phyloP scores from a whole-genome alignment of 2,797 vertebrate genomes.

The Champsocephalus esox region DNA sequence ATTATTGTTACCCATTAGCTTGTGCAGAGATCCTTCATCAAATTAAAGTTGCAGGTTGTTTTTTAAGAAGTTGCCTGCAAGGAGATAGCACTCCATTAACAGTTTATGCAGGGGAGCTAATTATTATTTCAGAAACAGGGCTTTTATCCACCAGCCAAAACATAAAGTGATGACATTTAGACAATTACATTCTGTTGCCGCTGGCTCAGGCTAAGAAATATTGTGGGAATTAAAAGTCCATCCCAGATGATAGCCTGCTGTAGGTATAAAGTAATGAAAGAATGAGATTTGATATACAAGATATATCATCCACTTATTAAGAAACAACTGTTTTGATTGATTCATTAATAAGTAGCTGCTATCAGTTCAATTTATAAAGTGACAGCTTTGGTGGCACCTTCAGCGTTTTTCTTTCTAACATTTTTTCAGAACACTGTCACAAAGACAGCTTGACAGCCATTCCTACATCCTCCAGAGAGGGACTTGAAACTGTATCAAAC shows the following conservation, averaged over 20 bases:
- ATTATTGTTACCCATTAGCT: neutral
- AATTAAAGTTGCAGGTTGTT: slow-evolving; percentile 29
- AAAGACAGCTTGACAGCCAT: neutral
- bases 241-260: slow-evolving; percentile 32
- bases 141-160: slow-evolving; percentile 50
- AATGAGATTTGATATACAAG: slow-evolving; percentile 13
- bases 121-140: slow-evolving; percentile 40
- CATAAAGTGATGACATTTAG: slow-evolving; percentile 53
- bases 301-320: slow-evolving; percentile 33
- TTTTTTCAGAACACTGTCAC: slow-evolving; percentile 6
- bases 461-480: neutral
- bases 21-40: neutral
- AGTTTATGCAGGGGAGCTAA: slow-evolving; percentile 48
- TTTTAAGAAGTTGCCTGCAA: slow-evolving; percentile 40
- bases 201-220: slow-evolving; percentile 43
- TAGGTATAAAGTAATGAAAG: slow-evolving; percentile 29
- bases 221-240: slow-evolving; percentile 36
- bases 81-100: slow-evolving; percentile 29
- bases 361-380: neutral
- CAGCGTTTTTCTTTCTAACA: neutral
- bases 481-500: neutral
- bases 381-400: neutral
- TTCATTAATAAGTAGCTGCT: slow-evolving; percentile 21
- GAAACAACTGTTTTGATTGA: slow-evolving; percentile 30
- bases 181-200: slow-evolving; percentile 49